Evolutionary conservation across 2,888 invertebrate genomes (phyloP).

Genomic region (Mesorhabditis sp.): DNA sequence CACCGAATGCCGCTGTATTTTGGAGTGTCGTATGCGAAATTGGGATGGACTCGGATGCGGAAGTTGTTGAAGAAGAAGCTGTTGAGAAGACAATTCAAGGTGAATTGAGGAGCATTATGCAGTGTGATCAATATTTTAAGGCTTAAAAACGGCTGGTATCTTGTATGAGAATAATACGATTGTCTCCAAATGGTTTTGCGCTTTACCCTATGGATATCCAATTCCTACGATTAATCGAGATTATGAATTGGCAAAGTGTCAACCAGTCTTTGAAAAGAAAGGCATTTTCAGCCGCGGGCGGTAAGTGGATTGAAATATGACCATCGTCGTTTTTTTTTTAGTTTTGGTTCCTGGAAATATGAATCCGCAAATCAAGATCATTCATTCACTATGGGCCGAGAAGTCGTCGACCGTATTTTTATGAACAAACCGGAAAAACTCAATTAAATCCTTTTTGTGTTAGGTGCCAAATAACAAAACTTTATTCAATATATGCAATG

Average conservation of each 20-base stretch:
- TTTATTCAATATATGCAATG: no score
- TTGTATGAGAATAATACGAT: conserved; percentile 21
- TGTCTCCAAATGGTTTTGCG: conserved; percentile 26
- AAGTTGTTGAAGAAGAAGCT: conserved; percentile 22
- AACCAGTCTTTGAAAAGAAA: conserved; percentile 25
- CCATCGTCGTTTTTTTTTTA: conserved; percentile 13
- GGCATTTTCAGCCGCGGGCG: conserved; percentile 38
- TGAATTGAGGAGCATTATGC: conserved; percentile 13
- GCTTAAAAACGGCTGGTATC: conserved; percentile 24
- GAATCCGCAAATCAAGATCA: conserved; percentile 50
- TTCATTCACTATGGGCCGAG: conserved; percentile 38
- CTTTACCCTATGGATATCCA: conserved; percentile 42
- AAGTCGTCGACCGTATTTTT: conserved; percentile 30
- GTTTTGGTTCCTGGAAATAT: conserved; percentile 51
- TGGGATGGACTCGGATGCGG: conserved; percentile 23
- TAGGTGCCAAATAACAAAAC: no score
- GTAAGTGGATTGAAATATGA: conserved; percentile 12
- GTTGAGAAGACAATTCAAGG: conserved; percentile 27
- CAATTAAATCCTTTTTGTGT: no score
- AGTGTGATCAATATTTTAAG: conserved; percentile 17
- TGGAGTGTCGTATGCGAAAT: conserved; percentile 49
- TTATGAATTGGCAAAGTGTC: conserved; percentile 26
- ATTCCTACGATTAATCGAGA: conserved; percentile 41
- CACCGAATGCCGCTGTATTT: conserved; percentile 30
- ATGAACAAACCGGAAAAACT: conserved; percentile 19